A percentile compares a stretch with the other conserved stretches of the same genome.
Evolutionary conservation across 2,888 invertebrate species (phyloP).

Genomic region (Dusona sp.): DNA sequence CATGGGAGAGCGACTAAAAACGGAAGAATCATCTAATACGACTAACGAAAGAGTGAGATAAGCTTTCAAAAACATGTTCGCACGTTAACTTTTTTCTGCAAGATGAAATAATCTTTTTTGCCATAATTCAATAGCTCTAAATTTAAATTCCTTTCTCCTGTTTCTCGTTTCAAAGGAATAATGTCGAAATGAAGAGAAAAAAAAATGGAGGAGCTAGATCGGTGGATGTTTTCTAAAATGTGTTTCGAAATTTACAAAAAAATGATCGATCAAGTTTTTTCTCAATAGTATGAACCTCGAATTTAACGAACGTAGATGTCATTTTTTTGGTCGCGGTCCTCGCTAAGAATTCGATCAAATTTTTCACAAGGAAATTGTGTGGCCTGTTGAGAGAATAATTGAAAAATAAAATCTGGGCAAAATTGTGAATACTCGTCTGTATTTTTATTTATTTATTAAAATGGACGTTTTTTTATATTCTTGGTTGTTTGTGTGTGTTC

Average conservation of each 20-base stretch:
- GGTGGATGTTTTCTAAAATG: not conserved
- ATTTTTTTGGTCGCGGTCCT: slow-evolving; percentile 1
- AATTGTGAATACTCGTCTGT: slow-evolving; percentile 18
- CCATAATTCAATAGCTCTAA: not conserved
- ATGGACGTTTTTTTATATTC: slow-evolving; percentile 11
- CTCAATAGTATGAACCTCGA: not conserved
- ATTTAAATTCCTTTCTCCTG: not conserved
- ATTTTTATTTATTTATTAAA: slow-evolving; percentile 24
- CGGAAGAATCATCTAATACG: slow-evolving; percentile 61
- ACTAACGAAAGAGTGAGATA: slow-evolving; percentile 62
- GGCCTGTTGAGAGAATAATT: slow-evolving; percentile 24
- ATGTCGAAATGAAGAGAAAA: slow-evolving; percentile 23
- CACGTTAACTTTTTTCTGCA: slow-evolving; percentile 66
- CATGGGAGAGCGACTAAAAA: slow-evolving; percentile 66
- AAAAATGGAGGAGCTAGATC: slow-evolving; percentile 39
- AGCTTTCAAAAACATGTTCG: slow-evolving; percentile 67
- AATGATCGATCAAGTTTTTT: slow-evolving; percentile 9
- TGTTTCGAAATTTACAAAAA: not conserved
- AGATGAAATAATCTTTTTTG: slow-evolving; percentile 52
- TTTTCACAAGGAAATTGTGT: slow-evolving; percentile 18
- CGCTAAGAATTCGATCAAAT: slow-evolving; percentile 36
- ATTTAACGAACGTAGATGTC: slow-evolving; percentile 23
- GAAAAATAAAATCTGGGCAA: slow-evolving; percentile 19
- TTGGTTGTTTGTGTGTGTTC: slow-evolving; percentile 57
- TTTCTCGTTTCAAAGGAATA: slow-evolving; percentile 27